Evolutionary conservation across 2,888 invertebrate genomes (phyloP), one percentile per base, ranked within the genome.

Genomic region (Eilema griseolum): DNA sequence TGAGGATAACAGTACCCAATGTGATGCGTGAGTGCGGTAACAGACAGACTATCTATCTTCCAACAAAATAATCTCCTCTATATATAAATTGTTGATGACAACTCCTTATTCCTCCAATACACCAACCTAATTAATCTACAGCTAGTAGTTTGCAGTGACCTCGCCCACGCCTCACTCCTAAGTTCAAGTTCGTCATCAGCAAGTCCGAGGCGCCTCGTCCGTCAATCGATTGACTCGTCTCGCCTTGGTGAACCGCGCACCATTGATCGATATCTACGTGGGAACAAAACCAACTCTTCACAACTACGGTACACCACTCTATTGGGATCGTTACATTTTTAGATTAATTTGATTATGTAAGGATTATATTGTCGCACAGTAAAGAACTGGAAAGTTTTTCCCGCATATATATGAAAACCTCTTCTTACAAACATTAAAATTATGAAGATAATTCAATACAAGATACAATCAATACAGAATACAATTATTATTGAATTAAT

Each of bases 141-240:
- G 62, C 33, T 24, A 14, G 11, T 41, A 16, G 33, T 23, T 23
- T 10, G 23, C 33, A 1, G 66, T 64, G 69, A 64, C 69, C 69
- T 64, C 64, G 69, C 26, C 59, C 10, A 24, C 64, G 46, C 31
- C 68, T 60, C 31, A 59, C 31, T 64, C 24, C 8, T 64, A 69
- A 64, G 69, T 69, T 69, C 69, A 69, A 69, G 69, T 64, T 69
- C 64, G 56, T 23, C 46, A 57, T 28, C n/a, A n/a, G 24, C 16
- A 31, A 24, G 26, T 16, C 8, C 41, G 16, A 41, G 41, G 56
- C 62, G 67, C 67, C 37, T 26, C 67, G n/a, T 62, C 20, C n/a
- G 62, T 68, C 67, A 68, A 68, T 68, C 67, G 56, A 68, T 68
- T 68, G 16, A n/a, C 23, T 63, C 68, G 63, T 67, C 56, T 56